Percentiles rank a stretch among this genome's conserved stretches.
Evolutionary conservation across 2,888 invertebrate species (phyloP).

Genomic region (Sminthurinus aureus): DNA sequence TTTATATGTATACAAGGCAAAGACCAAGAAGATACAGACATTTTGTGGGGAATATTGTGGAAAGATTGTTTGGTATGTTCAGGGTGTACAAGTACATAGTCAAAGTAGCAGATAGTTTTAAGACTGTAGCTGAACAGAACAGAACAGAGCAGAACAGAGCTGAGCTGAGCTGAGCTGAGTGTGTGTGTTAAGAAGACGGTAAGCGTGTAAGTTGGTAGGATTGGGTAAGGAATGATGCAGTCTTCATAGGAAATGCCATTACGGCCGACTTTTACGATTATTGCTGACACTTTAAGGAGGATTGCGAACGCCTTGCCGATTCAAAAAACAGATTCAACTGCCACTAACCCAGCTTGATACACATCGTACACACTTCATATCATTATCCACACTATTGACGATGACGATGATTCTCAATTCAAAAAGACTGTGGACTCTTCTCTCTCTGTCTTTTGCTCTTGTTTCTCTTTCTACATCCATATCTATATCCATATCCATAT

Average conservation of each 20-base stretch:
- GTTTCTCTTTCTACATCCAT: background rate
- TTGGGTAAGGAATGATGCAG: slow-evolving; percentile 51
- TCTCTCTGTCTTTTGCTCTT: background rate
- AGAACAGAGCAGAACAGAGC: background rate
- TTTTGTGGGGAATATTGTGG: too few species aligned
- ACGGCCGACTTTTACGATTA: slow-evolving; percentile 59
- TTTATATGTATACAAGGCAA: background rate
- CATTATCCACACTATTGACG: slow-evolving; percentile 54
- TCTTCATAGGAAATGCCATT: slow-evolving; percentile 57
- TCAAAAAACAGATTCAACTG: slow-evolving; percentile 57
- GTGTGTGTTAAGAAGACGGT: slow-evolving; percentile 32
- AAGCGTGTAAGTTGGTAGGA: slow-evolving; percentile 29
- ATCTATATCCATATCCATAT: background rate
- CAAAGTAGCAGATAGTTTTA: background rate
- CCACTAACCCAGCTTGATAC: slow-evolving; percentile 57
- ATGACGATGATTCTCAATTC: slow-evolving; percentile 41
- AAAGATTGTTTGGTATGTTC: background rate
- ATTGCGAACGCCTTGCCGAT: slow-evolving; percentile 57
- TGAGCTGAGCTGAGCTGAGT: background rate
- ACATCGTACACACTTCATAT: slow-evolving; percentile 56
- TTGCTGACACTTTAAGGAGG: slow-evolving; percentile 59
- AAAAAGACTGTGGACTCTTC: background rate
- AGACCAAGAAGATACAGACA: background rate
- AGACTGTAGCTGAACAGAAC: background rate
- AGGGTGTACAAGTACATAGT: background rate